Conservation (phyloP, 1,140 invertebrate species). For the Zaprionus davidi region DNA sequence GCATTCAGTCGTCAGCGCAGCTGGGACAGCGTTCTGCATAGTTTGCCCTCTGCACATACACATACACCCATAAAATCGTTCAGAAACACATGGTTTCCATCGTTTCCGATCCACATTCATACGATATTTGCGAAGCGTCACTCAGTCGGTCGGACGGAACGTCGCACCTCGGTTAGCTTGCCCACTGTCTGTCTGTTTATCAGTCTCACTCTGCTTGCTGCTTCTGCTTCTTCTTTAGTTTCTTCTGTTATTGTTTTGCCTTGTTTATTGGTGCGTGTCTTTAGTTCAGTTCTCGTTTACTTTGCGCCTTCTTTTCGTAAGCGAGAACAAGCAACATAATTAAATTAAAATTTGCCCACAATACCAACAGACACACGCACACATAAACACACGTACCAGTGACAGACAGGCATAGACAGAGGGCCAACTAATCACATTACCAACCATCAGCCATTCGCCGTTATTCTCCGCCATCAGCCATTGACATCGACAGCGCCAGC, state of each 20-base stretch:
- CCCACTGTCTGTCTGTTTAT: not conserved
- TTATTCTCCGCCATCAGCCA: constrained; percentile 26
- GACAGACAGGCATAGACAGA: constrained; percentile 52
- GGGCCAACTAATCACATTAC: constrained; percentile 77
- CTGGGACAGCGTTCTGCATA: constrained; percentile 14
- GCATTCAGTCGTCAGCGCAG: not conserved
- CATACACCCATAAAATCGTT: constrained; percentile 4
- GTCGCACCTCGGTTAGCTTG: constrained; percentile 18
- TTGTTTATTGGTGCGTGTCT: constrained; percentile 78
- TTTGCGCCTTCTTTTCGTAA: constrained; percentile 68
- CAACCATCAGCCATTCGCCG: constrained; percentile 57
- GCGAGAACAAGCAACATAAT: constrained; percentile 60
- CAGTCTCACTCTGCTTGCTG: constrained; percentile 16
- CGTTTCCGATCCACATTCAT: constrained; percentile 26
- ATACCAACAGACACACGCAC: constrained; percentile 20
- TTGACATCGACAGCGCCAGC: constrained; percentile 42
- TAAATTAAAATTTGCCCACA: constrained; percentile 78
- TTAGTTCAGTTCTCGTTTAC: constrained; percentile 54
- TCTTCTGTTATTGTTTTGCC: constrained; percentile 68
- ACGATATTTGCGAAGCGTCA: constrained; percentile 22
- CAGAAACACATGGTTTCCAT: not conserved
- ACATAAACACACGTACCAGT: constrained; percentile 5
- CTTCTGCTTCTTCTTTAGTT: not conserved
- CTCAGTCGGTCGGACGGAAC: constrained; percentile 21
- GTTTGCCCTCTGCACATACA: constrained; percentile 4